phyloP scores from a whole-genome alignment of 2,797 vertebrate species.

The Takifugu ocellatus region DNA sequence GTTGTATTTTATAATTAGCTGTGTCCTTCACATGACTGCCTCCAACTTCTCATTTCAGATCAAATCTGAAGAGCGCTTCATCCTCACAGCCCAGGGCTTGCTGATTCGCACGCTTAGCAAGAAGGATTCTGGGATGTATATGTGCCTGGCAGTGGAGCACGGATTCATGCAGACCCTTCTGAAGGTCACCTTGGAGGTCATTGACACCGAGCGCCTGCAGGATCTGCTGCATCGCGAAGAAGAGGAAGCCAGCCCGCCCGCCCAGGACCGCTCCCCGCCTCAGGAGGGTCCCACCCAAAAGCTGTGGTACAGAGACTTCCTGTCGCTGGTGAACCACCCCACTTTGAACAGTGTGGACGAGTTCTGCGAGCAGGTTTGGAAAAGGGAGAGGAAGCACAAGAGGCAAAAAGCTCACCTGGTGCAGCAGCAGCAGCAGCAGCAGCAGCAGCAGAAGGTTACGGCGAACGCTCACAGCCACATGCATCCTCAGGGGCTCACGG shows the following conservation, averaged over 20 bases:
- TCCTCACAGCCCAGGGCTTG: conserved; percentile 90
- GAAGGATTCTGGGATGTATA: conserved; percentile 88
- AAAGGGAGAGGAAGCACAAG: conserved; percentile 91
- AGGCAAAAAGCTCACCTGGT: conserved; percentile 83
- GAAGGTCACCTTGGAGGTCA: conserved; percentile 90
- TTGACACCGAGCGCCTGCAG: conserved; percentile 89
- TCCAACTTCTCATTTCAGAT: conserved; percentile 69
- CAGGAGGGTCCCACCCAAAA: conserved; percentile 85
- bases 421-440: conserved; percentile 61
- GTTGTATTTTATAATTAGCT: conserved; percentile 4
- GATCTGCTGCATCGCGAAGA: conserved; percentile 87
- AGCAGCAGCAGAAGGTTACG: conserved; percentile 53
- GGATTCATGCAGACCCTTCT: conserved; percentile 95
- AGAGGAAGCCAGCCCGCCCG: conserved; percentile 63
- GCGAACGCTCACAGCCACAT: conserved; percentile 49
- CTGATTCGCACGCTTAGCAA: conserved; percentile 86
- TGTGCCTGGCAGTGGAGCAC: conserved; percentile 94
- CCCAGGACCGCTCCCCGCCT: conserved; percentile 73
- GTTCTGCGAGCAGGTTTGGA: conserved; percentile 99
- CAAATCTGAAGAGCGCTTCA: conserved; percentile 83
- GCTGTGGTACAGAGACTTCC: conserved; percentile 98
- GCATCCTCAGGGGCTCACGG: conserved; percentile 68
- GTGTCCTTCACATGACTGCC: conserved; percentile 1
- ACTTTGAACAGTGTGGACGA: conserved; percentile 96
- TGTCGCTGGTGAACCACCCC: conserved; percentile 95